Percentiles rank a stretch among this genome's conserved stretches.
Conservation (phyloP, 2,888 invertebrate genomes). For the Arge pagana region DNA sequence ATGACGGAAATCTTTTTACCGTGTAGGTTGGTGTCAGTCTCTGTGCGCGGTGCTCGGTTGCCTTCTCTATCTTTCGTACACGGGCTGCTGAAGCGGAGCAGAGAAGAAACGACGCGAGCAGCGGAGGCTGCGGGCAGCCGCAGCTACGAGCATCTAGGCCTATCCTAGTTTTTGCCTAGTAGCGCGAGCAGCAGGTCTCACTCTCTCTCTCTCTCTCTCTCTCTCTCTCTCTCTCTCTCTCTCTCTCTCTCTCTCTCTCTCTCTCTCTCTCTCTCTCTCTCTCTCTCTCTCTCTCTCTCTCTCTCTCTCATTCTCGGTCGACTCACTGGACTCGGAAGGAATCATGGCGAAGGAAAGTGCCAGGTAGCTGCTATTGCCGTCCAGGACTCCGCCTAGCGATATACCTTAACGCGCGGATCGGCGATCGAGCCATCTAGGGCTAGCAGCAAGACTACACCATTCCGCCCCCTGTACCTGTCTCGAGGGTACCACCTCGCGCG, state of each 20-base stretch:
- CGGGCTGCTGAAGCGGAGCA: no score
- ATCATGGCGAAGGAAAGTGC: neutral
- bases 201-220: slow-evolving; percentile 29
- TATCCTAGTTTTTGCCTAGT: slow-evolving; percentile 53
- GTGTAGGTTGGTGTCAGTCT: no score
- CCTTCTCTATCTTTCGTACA: no score
- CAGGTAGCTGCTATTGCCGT: slow-evolving; percentile 6
- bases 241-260: slow-evolving; percentile 26
- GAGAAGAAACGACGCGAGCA: neutral
- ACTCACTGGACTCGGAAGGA: neutral
- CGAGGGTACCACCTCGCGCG: no score
- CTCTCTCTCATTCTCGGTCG: slow-evolving; percentile 9
- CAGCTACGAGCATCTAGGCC: slow-evolving; percentile 44
- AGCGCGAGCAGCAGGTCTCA: slow-evolving; percentile 21
- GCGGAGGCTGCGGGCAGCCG: neutral
- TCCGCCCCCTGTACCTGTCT: neutral
- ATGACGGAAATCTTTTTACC: no score
- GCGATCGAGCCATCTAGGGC: slow-evolving; percentile 48
- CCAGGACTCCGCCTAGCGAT: slow-evolving; percentile 12
- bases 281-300: slow-evolving; percentile 20
- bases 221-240: slow-evolving; percentile 27
- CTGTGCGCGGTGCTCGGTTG: no score
- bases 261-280: slow-evolving; percentile 28
- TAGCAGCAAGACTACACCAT: slow-evolving; percentile 38
- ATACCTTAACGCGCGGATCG: slow-evolving; percentile 15